Percentiles rank a stretch among this genome's conserved stretches.
phyloP scores from a whole-genome alignment of 35 echinoderm and acorn worm genomes.

The Stichopus chloronotus region DNA sequence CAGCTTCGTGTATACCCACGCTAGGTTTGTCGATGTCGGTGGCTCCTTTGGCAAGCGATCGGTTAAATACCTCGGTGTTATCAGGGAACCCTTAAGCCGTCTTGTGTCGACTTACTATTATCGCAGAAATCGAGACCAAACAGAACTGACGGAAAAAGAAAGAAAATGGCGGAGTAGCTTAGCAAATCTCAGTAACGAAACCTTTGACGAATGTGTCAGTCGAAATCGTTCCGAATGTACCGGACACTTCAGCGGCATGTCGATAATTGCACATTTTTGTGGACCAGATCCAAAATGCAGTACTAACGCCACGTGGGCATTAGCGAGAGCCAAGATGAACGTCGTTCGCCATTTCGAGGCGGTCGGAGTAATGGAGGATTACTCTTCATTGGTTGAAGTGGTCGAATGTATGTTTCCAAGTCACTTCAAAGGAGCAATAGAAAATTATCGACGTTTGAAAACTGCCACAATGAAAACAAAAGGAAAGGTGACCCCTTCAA shows the following conservation, averaged over 20 bases:
- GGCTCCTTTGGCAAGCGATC: neutral
- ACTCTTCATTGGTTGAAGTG: conserved; percentile 18
- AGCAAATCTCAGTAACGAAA: neutral
- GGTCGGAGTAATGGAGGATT: conserved; percentile 45
- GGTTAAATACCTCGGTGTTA: neutral
- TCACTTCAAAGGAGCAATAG: neutral
- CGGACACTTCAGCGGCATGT: neutral
- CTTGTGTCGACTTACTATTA: conserved; percentile 47
- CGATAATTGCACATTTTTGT: conserved; percentile 45
- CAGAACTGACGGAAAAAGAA: conserved; percentile 13
- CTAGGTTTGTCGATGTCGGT: conserved; percentile 8
- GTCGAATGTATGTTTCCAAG: neutral
- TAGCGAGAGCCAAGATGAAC: conserved; percentile 5
- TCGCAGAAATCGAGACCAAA: conserved; percentile 14
- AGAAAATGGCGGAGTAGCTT: neutral
- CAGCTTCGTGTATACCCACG: conserved; percentile 33
- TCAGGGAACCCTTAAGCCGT: conserved; percentile 17
- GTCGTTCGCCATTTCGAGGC: conserved; percentile 31
- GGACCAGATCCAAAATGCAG: conserved; percentile 15
- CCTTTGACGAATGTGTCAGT: conserved; percentile 38
- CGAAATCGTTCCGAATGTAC: conserved; percentile 32
- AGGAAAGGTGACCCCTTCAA: neutral
- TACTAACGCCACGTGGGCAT: neutral
- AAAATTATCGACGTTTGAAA: neutral
- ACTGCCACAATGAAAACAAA: conserved; percentile 40